Percentiles rank a stretch among this genome's conserved stretches.
Conservation (phyloP, 1,140 invertebrate genomes). For the Samia ricini region DNA sequence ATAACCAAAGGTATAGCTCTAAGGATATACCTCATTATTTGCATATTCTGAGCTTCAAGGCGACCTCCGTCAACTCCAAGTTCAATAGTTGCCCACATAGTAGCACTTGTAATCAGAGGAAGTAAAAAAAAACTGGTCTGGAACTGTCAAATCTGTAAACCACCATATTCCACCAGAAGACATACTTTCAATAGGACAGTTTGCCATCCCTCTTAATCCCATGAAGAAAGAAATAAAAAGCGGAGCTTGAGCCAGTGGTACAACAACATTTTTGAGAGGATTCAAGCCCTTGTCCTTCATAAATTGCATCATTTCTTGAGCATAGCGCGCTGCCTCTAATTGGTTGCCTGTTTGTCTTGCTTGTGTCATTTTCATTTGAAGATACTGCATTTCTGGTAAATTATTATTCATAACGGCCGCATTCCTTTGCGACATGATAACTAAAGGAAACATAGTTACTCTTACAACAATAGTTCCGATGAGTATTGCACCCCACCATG, state of each 20-base stretch:
- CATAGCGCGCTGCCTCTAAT: slow-evolving; percentile 85
- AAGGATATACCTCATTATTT: slow-evolving; percentile 85
- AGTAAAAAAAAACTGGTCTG: slow-evolving; percentile 94
- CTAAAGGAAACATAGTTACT: slow-evolving; percentile 88
- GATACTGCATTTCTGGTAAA: slow-evolving; percentile 86
- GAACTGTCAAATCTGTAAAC: slow-evolving; percentile 94
- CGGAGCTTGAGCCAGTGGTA: slow-evolving; percentile 90
- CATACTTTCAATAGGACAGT: slow-evolving; percentile 92
- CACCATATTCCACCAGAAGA: slow-evolving; percentile 93
- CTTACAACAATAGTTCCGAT: slow-evolving; percentile 88
- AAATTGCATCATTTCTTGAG: slow-evolving; percentile 86
- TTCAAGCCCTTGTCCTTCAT: slow-evolving; percentile 90
- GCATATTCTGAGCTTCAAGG: slow-evolving; percentile 80
- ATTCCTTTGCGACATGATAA: slow-evolving; percentile 88
- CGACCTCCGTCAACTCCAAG: slow-evolving; percentile 88
- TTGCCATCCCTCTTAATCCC: slow-evolving; percentile 90
- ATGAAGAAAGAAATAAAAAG: slow-evolving; percentile 95
- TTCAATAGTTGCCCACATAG: slow-evolving; percentile 90
- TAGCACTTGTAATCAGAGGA: slow-evolving; percentile 90
- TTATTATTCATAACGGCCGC: slow-evolving; percentile 88
- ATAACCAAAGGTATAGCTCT: slow-evolving; percentile 88
- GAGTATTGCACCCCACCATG: slow-evolving; percentile 94
- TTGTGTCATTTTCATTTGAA: slow-evolving; percentile 90
- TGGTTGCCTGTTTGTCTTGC: slow-evolving; percentile 89
- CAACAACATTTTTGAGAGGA: slow-evolving; percentile 88